Evolutionary conservation across 2,113 vertebrate species (phyloP).

Genomic region (Bubo scandiacus): DNA sequence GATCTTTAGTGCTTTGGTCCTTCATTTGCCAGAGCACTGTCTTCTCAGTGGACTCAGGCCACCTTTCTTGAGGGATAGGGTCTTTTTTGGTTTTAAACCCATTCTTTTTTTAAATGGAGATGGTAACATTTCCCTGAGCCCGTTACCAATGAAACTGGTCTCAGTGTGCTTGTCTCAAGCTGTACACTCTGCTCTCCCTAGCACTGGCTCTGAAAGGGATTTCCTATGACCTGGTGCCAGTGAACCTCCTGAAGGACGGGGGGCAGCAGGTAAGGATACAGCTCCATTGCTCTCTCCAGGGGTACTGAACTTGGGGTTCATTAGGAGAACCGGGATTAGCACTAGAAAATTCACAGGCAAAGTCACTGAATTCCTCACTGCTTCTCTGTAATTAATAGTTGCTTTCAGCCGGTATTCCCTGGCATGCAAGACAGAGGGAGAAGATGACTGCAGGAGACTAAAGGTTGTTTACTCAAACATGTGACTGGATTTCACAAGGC

Average conservation of each 20-base stretch:
- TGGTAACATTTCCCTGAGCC: background rate
- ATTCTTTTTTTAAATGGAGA: background rate
- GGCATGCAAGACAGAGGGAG: background rate
- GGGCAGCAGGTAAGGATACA: constrained; percentile 87
- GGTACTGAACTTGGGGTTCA: background rate
- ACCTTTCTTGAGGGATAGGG: background rate
- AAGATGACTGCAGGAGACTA: background rate
- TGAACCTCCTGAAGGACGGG: constrained; percentile 89
- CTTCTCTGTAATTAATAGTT: background rate
- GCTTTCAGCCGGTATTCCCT: background rate
- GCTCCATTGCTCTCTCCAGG: background rate
- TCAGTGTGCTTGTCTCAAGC: background rate
- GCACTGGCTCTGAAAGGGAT: constrained; percentile 94
- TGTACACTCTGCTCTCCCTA: constrained; percentile 49
- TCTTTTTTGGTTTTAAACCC: background rate
- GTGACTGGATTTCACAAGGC: background rate
- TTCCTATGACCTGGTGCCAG: constrained; percentile 81
- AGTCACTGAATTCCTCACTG: background rate
- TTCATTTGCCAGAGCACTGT: background rate
- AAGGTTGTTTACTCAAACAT: background rate
- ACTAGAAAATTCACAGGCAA: background rate
- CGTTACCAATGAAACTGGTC: background rate
- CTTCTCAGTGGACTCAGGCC: background rate
- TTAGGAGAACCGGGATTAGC: background rate
- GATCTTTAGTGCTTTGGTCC: background rate